phyloP scores from a whole-genome alignment of 2,888 invertebrate genomes.

The Agrypnus murinus region DNA sequence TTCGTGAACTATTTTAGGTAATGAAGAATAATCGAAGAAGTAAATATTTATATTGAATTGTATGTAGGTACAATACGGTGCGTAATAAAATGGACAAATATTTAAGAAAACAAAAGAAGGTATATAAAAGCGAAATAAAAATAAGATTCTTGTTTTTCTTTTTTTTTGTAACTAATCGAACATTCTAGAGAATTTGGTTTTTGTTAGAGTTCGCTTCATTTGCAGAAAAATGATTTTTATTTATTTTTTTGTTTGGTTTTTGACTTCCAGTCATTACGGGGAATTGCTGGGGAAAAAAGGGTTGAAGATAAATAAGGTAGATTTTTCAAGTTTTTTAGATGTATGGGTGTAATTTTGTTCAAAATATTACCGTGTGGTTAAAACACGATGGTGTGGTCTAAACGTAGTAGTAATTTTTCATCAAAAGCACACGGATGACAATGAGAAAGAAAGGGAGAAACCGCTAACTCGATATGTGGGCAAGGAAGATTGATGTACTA shows the following conservation, averaged over 20 bases:
- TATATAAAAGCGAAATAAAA: slow-evolving; percentile 11
- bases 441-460: slow-evolving; percentile 10
- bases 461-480: slow-evolving; percentile 28
- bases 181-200: slow-evolving; percentile 17
- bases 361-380: slow-evolving; percentile 20
- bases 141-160: slow-evolving; percentile 14
- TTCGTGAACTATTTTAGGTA: slow-evolving; percentile 42
- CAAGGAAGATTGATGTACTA: slow-evolving; percentile 24
- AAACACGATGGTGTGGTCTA: slow-evolving; percentile 5
- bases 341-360: slow-evolving; percentile 9
- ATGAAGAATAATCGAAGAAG: slow-evolving; percentile 17
- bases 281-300: background rate
- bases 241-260: background rate
- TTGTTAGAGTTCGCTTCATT: background rate
- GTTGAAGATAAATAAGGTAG: background rate
- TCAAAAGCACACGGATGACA: slow-evolving; percentile 26
- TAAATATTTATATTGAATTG: too few relatives aligned
- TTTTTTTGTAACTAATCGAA: slow-evolving; percentile 35
- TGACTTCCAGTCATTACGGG: background rate
- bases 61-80: slow-evolving; percentile 12
- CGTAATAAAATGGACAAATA: slow-evolving; percentile 11
- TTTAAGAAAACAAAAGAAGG: background rate
- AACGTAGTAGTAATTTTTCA: slow-evolving; percentile 25
- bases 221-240: background rate
- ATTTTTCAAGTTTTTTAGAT: slow-evolving; percentile 9